Evolutionary conservation across 2,113 vertebrate genomes (phyloP).

Genomic region (Chinchilla lanigera): DNA sequence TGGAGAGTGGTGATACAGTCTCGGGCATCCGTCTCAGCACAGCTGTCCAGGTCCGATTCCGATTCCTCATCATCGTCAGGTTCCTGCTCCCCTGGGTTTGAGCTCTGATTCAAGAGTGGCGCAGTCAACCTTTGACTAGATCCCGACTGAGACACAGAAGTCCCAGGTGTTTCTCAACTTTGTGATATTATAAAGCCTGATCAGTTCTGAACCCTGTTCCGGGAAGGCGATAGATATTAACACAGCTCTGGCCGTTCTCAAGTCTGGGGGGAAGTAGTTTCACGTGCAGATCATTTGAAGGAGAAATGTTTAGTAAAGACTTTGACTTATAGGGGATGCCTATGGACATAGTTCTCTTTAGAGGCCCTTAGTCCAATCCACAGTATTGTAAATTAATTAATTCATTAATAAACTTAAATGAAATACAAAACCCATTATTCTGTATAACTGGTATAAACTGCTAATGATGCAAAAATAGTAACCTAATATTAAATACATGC

Average conservation of each 20-base stretch:
- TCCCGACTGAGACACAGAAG: conserved; percentile 39
- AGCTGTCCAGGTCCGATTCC: conserved; percentile 11
- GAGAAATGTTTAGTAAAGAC: conserved; percentile 88
- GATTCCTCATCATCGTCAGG: not conserved
- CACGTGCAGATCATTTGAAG: conserved; percentile 80
- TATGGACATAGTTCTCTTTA: not conserved
- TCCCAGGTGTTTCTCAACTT: conserved; percentile 65
- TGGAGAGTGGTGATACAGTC: conserved; percentile 45
- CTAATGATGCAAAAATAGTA: not conserved
- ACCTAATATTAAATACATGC: not conserved
- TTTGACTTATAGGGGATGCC: conserved; percentile 80
- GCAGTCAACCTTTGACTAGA: not conserved
- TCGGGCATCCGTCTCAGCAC: conserved; percentile 9
- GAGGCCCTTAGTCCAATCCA: not conserved
- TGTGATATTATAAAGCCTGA: conserved; percentile 76
- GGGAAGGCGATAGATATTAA: conserved; percentile 60
- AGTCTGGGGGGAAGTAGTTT: conserved; percentile 74
- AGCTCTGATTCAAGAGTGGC: conserved; percentile 26
- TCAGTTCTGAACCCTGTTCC: conserved; percentile 73
- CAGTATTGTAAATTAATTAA: not conserved
- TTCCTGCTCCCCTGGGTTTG: conserved; percentile 60
- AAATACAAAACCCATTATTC: not conserved
- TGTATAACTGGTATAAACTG: not conserved
- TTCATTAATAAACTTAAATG: not conserved
- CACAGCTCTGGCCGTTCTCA: conserved; percentile 73